Evolutionary conservation across 2,888 invertebrate genomes (phyloP).

Genomic region (Trissolcus brochymenae): DNA sequence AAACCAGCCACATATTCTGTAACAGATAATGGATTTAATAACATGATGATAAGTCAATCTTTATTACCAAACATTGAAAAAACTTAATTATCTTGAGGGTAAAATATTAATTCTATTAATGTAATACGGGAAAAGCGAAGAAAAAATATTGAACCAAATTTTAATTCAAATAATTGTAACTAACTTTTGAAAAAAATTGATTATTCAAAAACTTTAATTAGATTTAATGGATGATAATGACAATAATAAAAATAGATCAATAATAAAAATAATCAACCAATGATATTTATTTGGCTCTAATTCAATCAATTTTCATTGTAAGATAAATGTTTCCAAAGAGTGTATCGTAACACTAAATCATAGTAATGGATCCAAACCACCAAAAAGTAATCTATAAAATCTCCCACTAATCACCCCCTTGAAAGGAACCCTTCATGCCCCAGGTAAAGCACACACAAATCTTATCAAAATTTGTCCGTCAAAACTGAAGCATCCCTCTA

Average conservation of each 20-base stretch:
- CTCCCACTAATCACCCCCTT: conserved; percentile 15
- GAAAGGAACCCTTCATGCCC: conserved; percentile 24
- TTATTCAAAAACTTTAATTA: not conserved
- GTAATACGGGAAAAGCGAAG: no score
- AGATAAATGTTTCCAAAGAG: not conserved
- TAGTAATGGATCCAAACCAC: not conserved
- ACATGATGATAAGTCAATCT: conserved; percentile 16
- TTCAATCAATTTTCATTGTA: no score
- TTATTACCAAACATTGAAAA: conserved; percentile 7
- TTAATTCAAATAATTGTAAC: not conserved
- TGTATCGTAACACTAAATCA: conserved; percentile 8
- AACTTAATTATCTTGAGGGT: conserved; percentile 19
- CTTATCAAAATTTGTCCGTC: conserved; percentile 50
- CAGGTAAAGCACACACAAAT: conserved; percentile 35
- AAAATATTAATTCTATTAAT: not conserved
- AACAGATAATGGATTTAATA: conserved; percentile 34
- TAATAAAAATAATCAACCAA: not conserved
- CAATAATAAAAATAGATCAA: not conserved
- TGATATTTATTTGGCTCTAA: not conserved
- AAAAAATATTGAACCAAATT: no score
- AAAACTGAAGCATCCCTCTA: conserved; percentile 42
- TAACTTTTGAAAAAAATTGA: not conserved
- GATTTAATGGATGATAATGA: not conserved
- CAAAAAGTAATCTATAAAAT: conserved; percentile 17
- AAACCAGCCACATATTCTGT: conserved; percentile 29